phyloP scores from a whole-genome alignment of 2,888 invertebrate genomes.

The Incurvaria masculella region DNA sequence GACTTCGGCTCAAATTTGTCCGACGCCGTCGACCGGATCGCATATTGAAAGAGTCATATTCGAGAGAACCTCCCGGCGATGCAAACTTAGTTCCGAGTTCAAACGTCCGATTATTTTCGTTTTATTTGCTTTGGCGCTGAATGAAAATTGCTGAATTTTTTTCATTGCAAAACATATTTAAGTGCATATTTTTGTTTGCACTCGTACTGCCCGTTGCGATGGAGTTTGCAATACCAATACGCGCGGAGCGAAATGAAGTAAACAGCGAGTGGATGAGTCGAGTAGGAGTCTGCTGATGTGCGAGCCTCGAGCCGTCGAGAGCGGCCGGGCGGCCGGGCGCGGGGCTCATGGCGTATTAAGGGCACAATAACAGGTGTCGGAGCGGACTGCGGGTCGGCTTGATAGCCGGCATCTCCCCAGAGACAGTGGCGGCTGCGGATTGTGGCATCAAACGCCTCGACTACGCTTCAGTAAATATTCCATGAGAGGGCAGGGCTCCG shows the following conservation, averaged over 20 bases:
- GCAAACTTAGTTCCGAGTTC: neutral
- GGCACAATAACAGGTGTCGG: neutral
- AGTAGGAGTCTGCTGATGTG: too few species aligned
- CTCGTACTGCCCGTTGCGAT: too few species aligned
- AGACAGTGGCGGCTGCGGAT: neutral
- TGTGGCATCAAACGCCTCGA: neutral
- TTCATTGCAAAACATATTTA: too few species aligned
- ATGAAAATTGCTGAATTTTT: too few species aligned
- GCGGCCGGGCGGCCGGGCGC: neutral
- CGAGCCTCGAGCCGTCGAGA: too few species aligned
- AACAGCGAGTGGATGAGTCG: too few species aligned
- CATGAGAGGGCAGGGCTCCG: neutral
- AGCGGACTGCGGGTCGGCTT: neutral
- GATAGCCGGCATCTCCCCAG: neutral
- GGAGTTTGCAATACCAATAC: too few species aligned
- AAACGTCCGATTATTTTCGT: neutral
- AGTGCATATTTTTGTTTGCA: too few species aligned
- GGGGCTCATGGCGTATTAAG: neutral
- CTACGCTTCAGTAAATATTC: neutral
- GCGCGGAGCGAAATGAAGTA: too few species aligned
- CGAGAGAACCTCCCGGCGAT: neutral
- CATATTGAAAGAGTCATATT: neutral
- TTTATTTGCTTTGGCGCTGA: neutral
- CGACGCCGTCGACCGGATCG: neutral
- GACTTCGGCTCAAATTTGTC: neutral